phyloP scores from a whole-genome alignment of 1,140 invertebrate species.

The Tetramorium simillimum region DNA sequence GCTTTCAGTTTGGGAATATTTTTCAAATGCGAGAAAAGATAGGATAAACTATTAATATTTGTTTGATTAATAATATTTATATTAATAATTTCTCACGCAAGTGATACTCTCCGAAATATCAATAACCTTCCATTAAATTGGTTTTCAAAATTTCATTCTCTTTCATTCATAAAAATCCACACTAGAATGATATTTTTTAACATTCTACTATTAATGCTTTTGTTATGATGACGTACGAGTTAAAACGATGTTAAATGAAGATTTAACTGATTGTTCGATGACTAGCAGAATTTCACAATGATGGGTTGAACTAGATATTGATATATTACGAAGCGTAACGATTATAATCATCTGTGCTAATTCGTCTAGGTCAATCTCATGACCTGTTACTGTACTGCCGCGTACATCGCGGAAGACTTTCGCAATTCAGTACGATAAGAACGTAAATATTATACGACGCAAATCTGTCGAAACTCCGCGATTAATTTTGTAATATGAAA shows the following conservation, averaged over 20 bases:
- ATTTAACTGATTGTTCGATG: background rate
- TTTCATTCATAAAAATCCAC: background rate
- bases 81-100: background rate
- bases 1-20: background rate
- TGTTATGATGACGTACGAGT: background rate
- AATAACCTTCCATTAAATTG: background rate
- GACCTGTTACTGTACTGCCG: background rate
- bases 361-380: background rate
- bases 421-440: constrained; percentile 10
- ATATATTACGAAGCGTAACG: background rate
- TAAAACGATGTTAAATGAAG: background rate
- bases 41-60: background rate
- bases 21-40: background rate
- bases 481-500: constrained; percentile 51
- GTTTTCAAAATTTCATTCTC: background rate
- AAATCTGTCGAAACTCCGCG: constrained; percentile 17
- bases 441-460: constrained; percentile 14
- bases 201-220: background rate
- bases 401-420: background rate
- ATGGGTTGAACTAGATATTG: constrained; percentile 7
- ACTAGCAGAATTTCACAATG: background rate
- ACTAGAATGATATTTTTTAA: background rate
- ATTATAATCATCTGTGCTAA: constrained; percentile 7
- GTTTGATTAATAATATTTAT: background rate
- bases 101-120: background rate